These are phyloP conservation scores for Prenolepis imparis DNA, from an alignment of 2,888 invertebrate species.

Conservation along the genomic window DNA sequence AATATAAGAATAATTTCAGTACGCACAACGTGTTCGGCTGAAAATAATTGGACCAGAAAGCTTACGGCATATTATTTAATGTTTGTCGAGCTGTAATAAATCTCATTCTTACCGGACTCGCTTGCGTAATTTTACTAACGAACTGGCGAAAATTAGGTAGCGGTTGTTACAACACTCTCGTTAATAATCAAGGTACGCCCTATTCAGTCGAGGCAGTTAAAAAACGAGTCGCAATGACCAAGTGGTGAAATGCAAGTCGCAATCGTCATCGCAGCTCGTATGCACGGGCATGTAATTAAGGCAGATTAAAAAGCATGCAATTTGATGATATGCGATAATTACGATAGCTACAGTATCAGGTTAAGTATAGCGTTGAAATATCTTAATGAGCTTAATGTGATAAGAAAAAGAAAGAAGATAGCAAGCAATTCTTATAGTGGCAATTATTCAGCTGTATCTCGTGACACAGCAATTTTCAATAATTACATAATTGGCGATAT, in stretches of 20 bases:
- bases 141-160: slow-evolving; percentile 21
- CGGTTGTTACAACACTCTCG: slow-evolving; percentile 19
- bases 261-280: slow-evolving; percentile 20
- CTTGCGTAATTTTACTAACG: slow-evolving; percentile 55
- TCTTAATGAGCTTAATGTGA: background rate
- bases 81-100: slow-evolving; percentile 48
- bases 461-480: slow-evolving; percentile 3
- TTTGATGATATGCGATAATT: slow-evolving; percentile 38
- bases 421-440: background rate
- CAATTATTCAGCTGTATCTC: background rate
- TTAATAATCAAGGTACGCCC: slow-evolving; percentile 19
- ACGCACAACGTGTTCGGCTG: background rate
- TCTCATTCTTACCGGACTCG: background rate
- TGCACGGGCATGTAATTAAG: slow-evolving; percentile 22
- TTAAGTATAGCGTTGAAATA: background rate
- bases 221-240: slow-evolving; percentile 1
- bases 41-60: slow-evolving; percentile 10
- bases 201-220: slow-evolving; percentile 8
- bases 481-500: slow-evolving; percentile 11
- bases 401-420: background rate
- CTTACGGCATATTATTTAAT: slow-evolving; percentile 14
- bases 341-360: background rate
- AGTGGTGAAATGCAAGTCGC: slow-evolving; percentile 15
- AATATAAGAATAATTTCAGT: slow-evolving; percentile 10
- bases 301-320: background rate